Conservation (phyloP, 2,113 vertebrate genomes). For the Lota lota region DNA sequence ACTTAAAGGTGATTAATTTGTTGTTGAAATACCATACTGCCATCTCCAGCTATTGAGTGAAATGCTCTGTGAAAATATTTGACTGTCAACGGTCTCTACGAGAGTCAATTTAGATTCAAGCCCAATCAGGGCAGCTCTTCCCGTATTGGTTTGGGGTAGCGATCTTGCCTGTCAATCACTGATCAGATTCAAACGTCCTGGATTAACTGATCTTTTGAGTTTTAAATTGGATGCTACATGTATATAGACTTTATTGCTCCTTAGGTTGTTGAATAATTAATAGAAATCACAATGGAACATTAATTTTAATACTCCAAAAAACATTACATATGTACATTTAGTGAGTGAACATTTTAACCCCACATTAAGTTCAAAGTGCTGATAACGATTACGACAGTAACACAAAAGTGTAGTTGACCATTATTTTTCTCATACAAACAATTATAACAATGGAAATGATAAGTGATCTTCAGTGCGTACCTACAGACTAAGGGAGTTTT, state of each 20-base stretch:
- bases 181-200: not conserved
- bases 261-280: not conserved
- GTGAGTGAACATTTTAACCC: slow-evolving; percentile 57
- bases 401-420: slow-evolving; percentile 19
- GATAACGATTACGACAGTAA: slow-evolving; percentile 41
- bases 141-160: slow-evolving; percentile 41
- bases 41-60: too few species aligned
- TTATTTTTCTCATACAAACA: slow-evolving; percentile 14
- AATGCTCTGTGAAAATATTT: too few species aligned
- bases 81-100: too few species aligned
- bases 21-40: too few species aligned
- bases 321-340: slow-evolving; percentile 68
- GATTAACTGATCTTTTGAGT: not conserved
- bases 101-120: too few species aligned
- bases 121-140: not conserved
- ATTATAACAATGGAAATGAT: slow-evolving; percentile 23
- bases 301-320: slow-evolving; percentile 68
- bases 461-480: slow-evolving; percentile 3
- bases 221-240: too few species aligned
- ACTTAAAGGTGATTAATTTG: too few species aligned
- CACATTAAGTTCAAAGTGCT: slow-evolving; percentile 67
- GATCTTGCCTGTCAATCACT: slow-evolving; percentile 7
- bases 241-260: not conserved
- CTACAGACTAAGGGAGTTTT: slow-evolving; percentile 22
- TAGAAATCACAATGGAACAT: slow-evolving; percentile 42